Evolutionary conservation across 2,888 invertebrate genomes (phyloP).

Genomic region (Chaitophorus viminalis): DNA sequence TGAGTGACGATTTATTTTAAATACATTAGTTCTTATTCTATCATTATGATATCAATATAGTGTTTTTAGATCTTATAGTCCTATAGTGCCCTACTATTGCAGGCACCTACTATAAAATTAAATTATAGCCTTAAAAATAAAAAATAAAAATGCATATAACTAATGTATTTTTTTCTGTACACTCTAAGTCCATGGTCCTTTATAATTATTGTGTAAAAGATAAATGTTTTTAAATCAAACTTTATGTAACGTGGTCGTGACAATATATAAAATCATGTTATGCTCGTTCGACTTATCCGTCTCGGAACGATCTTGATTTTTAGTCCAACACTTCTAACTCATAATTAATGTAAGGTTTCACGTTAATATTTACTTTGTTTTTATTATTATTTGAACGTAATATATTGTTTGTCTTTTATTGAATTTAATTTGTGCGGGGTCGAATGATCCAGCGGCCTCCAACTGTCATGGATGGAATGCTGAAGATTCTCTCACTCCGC

Average conservation of each 20-base stretch:
- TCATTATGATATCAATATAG: neutral
- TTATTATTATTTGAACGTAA: constrained; percentile 8
- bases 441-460: constrained; percentile 47
- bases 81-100: neutral
- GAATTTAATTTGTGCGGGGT: constrained; percentile 53
- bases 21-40: neutral
- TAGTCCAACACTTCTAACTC: constrained; percentile 16
- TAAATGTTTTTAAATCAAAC: neutral
- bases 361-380: constrained; percentile 1
- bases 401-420: constrained; percentile 39
- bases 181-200: neutral
- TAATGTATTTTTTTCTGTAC: neutral
- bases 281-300: neutral
- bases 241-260: constrained; percentile 24
- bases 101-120: constrained; percentile 2
- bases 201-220: constrained; percentile 14
- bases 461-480: constrained; percentile 45
- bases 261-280: neutral
- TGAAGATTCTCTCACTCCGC: constrained; percentile 58
- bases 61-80: neutral
- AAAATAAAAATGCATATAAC: neutral
- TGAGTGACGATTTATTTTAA: neutral
- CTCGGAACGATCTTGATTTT: constrained; percentile 29
- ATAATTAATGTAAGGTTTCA: constrained; percentile 46
- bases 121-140: constrained; percentile 14